Base-by-base conservation (phyloP, 2,797 vertebrate genomes). In the Tokudaia muenninki region DNA sequence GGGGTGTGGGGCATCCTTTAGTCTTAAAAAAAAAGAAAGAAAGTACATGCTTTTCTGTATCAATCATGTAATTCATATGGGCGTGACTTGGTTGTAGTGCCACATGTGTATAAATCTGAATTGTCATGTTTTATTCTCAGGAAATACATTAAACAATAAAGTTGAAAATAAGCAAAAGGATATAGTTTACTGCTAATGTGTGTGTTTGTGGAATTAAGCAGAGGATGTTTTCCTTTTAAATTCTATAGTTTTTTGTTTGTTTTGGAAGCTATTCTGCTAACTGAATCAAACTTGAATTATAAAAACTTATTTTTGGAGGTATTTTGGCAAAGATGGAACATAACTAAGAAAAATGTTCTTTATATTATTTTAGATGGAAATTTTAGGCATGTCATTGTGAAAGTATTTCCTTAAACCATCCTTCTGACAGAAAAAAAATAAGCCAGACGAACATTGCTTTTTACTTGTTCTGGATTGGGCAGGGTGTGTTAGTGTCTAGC, bases 391-490 rank as follows among this genome's bases (percentile, higher is more conserved):
- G 63, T 96, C 87, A 97, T 93, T 95, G 84, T 96, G 83, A 94
- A 97, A 97, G 16, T 96, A 75, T 94, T 97, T 97, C 44, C 37
- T 96, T 97, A 90, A 94, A 44, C 92, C n/a, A 70, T 95, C 70
- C 57, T 92, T 96, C 29, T 84, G 63, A 86, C 89, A 83, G 87
- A 87, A 21, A 31, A 47, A 72, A 57, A 88, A 21, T 10, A 88
- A n/a, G 22, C 41, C 63, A 37, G 21, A 41, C 75, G 55, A 92
- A 8, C 81, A 41, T 74, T 96, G 61, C 31, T 24, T 21, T 47
- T 75, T 47, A 17, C 26, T 59, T 75, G 67, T 75, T 88, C 6
- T 88, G 11, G n/a, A 74, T 10, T 16, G 11, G 55, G 37, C 16
- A 75, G 52, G 29, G 29, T 47, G 37, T 31, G 87, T 41, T 75